Evolutionary conservation across 1,140 invertebrate species (phyloP), one percentile per base, ranked within the genome.

Genomic region (Papilio helenus): DNA sequence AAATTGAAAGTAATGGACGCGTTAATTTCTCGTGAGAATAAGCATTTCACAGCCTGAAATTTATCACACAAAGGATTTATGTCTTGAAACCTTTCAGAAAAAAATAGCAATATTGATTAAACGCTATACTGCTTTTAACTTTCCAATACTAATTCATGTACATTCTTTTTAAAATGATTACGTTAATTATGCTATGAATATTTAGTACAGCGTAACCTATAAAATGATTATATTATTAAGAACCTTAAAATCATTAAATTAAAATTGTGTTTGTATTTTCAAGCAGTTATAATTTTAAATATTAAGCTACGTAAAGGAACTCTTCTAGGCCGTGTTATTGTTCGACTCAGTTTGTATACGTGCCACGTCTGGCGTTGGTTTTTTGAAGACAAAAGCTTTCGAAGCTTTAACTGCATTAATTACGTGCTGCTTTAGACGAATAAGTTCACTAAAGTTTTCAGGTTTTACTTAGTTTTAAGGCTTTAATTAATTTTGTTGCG

Each of bases 11-110:
- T 68, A 68, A 68, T 34, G 61, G 61, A 68, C 23, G 61, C 61
- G 61, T 29, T 68, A 68, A 68, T 68, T 68, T 68, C 61, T 68
- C 61, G 61, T 23, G 61, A 68, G 61, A 68, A 68, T 68, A 68
- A 68, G 23, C 61, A 68, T 34, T 29, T 9, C 58, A 26, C 20
- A 26, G 23, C 9, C 20, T 16, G 23, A 26, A 26, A 29, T 68
- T 68, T 68, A 29, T 29, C 61, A 29, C 23, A 29, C 26, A 16
- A 68, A 68, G 14, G 14, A 68, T 18, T 26, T 61, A 55, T 20
- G n/a, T 55, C 2, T 20, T 55, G 9, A 55, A 20, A 20, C n/a
- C 51, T 55, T 55, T 49, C 14, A 55, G 3, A 51, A 18, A 20
- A 46, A 55, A 55, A 55, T 55, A 46, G 44, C 14, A 46, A 46